phyloP scores from a whole-genome alignment of 2,888 invertebrate genomes.

The Drosophila kanekoi region DNA sequence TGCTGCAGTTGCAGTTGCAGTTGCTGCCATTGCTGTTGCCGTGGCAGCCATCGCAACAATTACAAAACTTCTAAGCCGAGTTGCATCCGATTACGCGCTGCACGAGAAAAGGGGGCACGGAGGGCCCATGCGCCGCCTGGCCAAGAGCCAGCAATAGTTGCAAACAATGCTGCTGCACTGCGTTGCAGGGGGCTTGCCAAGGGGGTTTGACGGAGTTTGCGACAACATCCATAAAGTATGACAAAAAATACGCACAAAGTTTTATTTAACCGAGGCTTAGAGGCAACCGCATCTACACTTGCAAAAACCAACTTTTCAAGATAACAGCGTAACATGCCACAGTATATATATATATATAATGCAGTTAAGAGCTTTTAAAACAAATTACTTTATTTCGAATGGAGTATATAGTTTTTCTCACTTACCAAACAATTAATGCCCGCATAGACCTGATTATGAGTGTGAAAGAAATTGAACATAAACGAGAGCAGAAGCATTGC shows the following conservation, averaged over 20 bases:
- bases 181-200: neutral
- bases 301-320: conserved; percentile 28
- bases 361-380: neutral
- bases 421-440: too few relatives aligned
- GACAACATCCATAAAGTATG: conserved; percentile 64
- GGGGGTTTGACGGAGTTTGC: neutral
- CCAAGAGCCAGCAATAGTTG: conserved; percentile 39
- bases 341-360: neutral
- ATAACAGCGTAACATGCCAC: conserved; percentile 6
- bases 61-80: conserved; percentile 74
- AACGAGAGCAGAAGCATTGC: too few relatives aligned
- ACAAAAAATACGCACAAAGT: conserved; percentile 68
- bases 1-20: neutral
- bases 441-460: too few relatives aligned
- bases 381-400: conserved; percentile 2
- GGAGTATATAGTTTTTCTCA: too few relatives aligned
- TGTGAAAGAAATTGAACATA: too few relatives aligned
- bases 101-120: conserved; percentile 24
- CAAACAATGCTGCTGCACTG: conserved; percentile 35
- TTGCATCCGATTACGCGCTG: conserved; percentile 60
- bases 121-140: neutral
- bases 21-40: conserved; percentile 14
- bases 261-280: conserved; percentile 60
- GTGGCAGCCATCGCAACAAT: conserved; percentile 71
- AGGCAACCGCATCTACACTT: conserved; percentile 33